phyloP scores from a whole-genome alignment of 2,113 vertebrate genomes.

The Brachyistius frenatus region DNA sequence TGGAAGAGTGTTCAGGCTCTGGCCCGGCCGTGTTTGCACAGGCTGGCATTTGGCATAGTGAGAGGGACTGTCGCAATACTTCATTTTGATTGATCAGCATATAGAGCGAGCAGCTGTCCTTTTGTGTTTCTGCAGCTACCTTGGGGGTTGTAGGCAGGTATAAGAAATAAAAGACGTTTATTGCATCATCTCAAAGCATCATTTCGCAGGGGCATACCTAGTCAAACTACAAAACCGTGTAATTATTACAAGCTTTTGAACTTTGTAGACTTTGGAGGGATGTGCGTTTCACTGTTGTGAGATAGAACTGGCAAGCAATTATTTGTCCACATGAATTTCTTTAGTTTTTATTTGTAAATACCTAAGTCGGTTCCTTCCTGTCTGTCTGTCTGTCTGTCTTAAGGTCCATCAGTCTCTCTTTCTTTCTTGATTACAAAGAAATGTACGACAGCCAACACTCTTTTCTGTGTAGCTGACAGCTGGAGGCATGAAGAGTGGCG shows the following conservation, averaged over 20 bases:
- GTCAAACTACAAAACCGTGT: constrained; percentile 51
- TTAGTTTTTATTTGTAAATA: not conserved
- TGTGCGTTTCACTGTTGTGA: constrained; percentile 32
- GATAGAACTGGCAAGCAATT: constrained; percentile 37
- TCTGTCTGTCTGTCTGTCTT: not conserved
- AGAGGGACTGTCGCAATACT: constrained; percentile 44
- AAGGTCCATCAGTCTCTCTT: not conserved
- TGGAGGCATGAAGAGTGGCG: constrained; percentile 4
- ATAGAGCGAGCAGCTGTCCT: constrained; percentile 66
- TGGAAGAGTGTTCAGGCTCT: constrained; percentile 33
- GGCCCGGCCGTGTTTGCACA: constrained; percentile 39
- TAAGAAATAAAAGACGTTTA: constrained; percentile 69
- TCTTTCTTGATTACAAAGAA: constrained; percentile 8
- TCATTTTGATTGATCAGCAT: constrained; percentile 66
- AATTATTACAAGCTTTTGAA: constrained; percentile 50
- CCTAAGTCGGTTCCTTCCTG: not conserved
- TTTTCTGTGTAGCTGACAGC: constrained; percentile 12
- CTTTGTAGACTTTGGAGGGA: constrained; percentile 40
- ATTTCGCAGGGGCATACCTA: constrained; percentile 63
- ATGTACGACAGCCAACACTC: constrained; percentile 15
- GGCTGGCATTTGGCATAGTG: constrained; percentile 50
- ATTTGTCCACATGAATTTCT: constrained; percentile 5
- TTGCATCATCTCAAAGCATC: constrained; percentile 70
- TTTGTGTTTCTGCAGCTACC: constrained; percentile 66
- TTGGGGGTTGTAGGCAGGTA: constrained; percentile 56